Conservation (phyloP, 2,113 vertebrate genomes). For the Thymallus thymallus region DNA sequence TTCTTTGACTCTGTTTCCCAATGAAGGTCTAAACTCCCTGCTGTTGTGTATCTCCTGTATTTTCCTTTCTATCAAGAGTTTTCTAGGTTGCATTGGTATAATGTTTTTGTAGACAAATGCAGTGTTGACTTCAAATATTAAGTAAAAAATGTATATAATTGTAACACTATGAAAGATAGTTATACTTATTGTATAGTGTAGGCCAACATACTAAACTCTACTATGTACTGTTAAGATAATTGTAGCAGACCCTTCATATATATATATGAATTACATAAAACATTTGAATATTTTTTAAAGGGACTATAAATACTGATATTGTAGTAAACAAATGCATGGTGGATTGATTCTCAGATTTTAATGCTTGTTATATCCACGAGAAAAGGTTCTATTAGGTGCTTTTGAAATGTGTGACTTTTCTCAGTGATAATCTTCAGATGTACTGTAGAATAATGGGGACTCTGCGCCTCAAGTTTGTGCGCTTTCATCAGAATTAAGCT, state of each 20-base stretch:
- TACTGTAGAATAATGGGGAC: conserved; percentile 85
- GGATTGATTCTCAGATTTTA: not conserved
- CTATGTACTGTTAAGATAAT: not conserved
- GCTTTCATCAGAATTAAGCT: conserved; percentile 84
- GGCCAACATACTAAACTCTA: no score
- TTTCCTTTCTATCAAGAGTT: not conserved
- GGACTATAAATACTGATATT: conserved; percentile 23
- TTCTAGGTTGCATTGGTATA: not conserved
- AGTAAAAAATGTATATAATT: not conserved
- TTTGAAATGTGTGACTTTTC: conserved; percentile 79
- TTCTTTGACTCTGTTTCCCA: conserved; percentile 24
- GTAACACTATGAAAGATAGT: not conserved
- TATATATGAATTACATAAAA: conserved; percentile 17
- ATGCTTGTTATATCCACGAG: conserved; percentile 72
- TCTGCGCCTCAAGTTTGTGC: conserved; percentile 78
- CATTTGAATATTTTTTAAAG: not conserved
- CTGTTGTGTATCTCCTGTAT: conserved; percentile 31
- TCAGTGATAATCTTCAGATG: conserved; percentile 80
- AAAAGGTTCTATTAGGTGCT: conserved; percentile 80
- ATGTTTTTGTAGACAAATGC: not conserved
- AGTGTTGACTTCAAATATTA: not conserved
- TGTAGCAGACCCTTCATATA: not conserved
- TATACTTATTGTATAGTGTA: not conserved
- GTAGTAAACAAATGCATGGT: not conserved
- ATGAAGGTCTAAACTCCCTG: conserved; percentile 10